Evolutionary conservation across 1,140 invertebrate species (phyloP).

Genomic region (Palaemon carinicauda): DNA sequence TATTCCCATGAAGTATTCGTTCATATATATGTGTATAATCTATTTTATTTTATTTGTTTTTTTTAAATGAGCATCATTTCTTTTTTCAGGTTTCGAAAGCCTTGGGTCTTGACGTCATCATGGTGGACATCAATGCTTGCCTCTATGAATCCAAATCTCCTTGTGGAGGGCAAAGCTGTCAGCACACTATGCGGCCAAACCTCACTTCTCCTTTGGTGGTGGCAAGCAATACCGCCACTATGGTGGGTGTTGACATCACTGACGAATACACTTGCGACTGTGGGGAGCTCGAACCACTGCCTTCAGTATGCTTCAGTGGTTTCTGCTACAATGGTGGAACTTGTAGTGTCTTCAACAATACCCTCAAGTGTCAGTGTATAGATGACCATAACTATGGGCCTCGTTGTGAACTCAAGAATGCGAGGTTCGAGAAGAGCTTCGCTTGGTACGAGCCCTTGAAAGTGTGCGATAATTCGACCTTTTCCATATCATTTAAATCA

Average conservation of each 20-base stretch:
- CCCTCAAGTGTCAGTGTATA: constrained; percentile 21
- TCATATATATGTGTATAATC: too few relatives aligned
- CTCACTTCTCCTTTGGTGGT: constrained; percentile 84
- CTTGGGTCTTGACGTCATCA: constrained; percentile 92
- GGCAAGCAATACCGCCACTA: constrained; percentile 92
- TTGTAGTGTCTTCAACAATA: constrained; percentile 6
- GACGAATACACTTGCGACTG: constrained; percentile 90
- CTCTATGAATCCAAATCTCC: constrained; percentile 83
- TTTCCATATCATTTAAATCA: constrained; percentile 95
- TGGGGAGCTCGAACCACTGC: constrained; percentile 82
- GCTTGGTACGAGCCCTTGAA: constrained; percentile 95
- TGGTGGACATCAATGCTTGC: constrained; percentile 98
- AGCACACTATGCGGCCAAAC: constrained; percentile 38
- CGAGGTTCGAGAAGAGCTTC: constrained; percentile 92
- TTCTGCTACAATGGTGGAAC: constrained; percentile 88
- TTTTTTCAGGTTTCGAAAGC: constrained; percentile 81
- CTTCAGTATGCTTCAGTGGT: background rate
- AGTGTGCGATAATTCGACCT: constrained; percentile 93
- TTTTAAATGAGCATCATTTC: background rate
- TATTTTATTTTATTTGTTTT: too few relatives aligned
- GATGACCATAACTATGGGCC: constrained; percentile 73
- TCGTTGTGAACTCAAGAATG: constrained; percentile 92
- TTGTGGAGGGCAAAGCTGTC: constrained; percentile 35
- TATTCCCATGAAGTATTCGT: background rate
- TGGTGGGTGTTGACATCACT: constrained; percentile 92